Evolutionary conservation across 2,888 invertebrate genomes (phyloP).

Genomic region (Venusia cambrica): DNA sequence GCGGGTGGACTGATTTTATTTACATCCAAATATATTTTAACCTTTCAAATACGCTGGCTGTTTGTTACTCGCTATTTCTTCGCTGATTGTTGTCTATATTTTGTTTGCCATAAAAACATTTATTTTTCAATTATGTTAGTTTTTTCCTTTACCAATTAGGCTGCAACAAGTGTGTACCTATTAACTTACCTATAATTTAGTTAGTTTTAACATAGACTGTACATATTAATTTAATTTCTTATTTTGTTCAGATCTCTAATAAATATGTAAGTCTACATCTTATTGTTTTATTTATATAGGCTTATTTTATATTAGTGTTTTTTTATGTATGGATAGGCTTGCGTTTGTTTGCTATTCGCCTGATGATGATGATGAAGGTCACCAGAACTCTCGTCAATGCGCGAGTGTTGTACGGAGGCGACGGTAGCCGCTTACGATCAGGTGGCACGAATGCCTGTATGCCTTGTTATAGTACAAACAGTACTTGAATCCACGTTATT

Average conservation of each 20-base stretch:
- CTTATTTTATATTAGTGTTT: no score
- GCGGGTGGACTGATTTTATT: conserved; percentile 70
- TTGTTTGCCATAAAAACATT: conserved; percentile 46
- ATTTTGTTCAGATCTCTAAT: conserved; percentile 83
- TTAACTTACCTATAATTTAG: conserved; percentile 80
- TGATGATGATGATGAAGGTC: no score
- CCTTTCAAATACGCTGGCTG: conserved; percentile 41
- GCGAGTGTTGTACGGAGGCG: no score
- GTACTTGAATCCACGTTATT: no score
- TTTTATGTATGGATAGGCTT: no score
- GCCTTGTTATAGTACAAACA: no score
- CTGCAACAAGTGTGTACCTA: conserved; percentile 77
- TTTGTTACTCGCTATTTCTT: conserved; percentile 50
- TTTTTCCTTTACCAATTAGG: conserved; percentile 48
- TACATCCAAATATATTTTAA: conserved; percentile 54
- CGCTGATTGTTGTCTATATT: conserved; percentile 47
- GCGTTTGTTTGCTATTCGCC: no score
- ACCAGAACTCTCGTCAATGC: no score
- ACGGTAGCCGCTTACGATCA: no score
- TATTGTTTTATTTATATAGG: conserved; percentile 41
- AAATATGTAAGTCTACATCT: conserved; percentile 78
- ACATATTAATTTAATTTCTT: conserved; percentile 82
- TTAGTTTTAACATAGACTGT: conserved; percentile 82
- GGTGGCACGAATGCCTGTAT: no score
- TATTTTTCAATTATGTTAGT: conserved; percentile 57